Percentiles rank a stretch among this genome's conserved stretches.
These are phyloP conservation scores for Eilema caniola DNA, from an alignment of 2,888 invertebrate species.

Conservation along the genomic window DNA sequence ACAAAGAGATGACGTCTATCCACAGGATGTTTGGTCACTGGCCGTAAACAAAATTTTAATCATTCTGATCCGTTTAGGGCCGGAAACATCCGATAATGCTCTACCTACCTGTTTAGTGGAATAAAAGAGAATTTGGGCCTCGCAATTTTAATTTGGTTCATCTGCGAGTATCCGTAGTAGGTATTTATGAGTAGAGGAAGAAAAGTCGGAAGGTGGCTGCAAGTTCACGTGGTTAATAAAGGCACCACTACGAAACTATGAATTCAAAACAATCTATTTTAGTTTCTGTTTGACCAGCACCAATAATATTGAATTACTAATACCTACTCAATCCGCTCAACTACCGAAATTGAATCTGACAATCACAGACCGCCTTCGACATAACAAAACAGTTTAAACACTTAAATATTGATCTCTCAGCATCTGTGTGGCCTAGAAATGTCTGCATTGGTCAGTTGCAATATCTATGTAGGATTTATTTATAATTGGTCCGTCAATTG, in stretches of 20 bases:
- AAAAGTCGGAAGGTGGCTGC: no score
- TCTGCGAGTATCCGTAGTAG: no score
- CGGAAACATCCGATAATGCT: conserved; percentile 54
- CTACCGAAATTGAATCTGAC: conserved; percentile 6
- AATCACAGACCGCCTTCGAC: conserved; percentile 5
- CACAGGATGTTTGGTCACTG: conserved; percentile 51
- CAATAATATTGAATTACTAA: background rate
- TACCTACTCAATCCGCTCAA: background rate
- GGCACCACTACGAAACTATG: background rate
- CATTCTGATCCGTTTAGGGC: conserved; percentile 56
- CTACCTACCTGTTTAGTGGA: conserved; percentile 35
- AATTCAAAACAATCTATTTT: background rate
- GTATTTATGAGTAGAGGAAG: no score
- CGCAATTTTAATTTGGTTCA: background rate
- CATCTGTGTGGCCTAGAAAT: background rate
- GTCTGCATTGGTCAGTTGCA: background rate
- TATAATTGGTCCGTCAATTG: no score
- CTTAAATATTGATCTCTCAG: conserved; percentile 19
- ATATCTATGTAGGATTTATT: no score
- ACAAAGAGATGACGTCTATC: conserved; percentile 37
- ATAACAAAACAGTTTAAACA: conserved; percentile 15
- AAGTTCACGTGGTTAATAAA: background rate
- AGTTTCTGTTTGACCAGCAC: background rate
- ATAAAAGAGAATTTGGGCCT: conserved; percentile 9
- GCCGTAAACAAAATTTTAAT: conserved; percentile 62